phyloP scores from a whole-genome alignment of 2,888 invertebrate species.

The Lepidonotus clava region DNA sequence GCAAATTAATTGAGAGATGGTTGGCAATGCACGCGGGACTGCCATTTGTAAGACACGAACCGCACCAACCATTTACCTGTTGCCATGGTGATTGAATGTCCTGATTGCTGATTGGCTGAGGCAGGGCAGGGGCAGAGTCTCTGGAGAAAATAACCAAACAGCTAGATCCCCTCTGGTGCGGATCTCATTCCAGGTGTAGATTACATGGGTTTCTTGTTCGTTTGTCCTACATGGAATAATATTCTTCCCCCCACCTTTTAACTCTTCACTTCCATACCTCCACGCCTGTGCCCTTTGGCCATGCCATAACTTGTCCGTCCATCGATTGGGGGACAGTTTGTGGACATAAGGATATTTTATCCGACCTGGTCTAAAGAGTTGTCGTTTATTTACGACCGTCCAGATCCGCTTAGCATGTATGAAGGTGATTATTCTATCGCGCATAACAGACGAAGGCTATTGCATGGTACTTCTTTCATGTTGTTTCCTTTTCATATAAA shows the following conservation, averaged over 20 bases:
- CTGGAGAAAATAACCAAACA: neutral
- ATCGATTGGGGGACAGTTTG: no score
- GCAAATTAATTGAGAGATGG: slow-evolving; percentile 1
- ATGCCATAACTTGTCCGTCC: no score
- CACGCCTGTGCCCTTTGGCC: no score
- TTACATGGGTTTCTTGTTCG: no score
- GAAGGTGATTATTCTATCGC: no score
- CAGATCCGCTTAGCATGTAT: neutral
- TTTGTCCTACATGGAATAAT: no score
- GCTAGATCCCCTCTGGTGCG: neutral
- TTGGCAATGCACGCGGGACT: neutral
- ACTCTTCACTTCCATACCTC: no score
- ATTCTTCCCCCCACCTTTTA: no score
- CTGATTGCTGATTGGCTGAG: slow-evolving; percentile 2
- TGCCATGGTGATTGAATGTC: neutral
- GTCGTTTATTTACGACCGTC: neutral
- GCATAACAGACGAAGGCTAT: no score
- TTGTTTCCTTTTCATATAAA: no score
- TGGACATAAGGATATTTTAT: neutral
- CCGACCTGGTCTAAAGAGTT: neutral
- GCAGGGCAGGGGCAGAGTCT: neutral
- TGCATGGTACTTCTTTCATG: no score
- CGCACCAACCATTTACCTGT: slow-evolving; percentile 5
- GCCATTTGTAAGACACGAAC: neutral
- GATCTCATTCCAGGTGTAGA: no score